phyloP scores from a whole-genome alignment of 2,797 vertebrate genomes.

The Microtus obscurus region DNA sequence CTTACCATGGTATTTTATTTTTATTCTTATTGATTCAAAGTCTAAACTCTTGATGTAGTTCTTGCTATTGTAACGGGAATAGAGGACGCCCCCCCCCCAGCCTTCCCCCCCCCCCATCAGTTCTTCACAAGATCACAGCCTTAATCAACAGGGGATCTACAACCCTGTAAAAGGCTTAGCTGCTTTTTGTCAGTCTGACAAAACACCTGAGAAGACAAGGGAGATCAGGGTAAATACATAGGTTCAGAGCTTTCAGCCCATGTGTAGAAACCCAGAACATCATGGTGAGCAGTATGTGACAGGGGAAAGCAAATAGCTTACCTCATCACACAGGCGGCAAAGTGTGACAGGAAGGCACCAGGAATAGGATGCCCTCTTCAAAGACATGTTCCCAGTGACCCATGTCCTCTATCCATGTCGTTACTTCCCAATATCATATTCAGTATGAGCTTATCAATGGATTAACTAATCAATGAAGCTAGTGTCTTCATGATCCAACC shows the following conservation, averaged over 20 bases:
- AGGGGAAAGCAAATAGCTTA: too few relatives aligned
- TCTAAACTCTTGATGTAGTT: not conserved
- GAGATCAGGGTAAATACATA: not conserved
- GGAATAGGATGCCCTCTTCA: not conserved
- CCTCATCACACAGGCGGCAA: not conserved
- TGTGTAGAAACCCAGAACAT: not conserved
- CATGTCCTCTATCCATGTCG: not conserved
- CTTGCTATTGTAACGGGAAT: not conserved
- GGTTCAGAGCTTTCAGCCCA: not conserved
- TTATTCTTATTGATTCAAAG: not conserved
- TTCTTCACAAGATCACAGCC: not conserved
- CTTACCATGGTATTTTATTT: not conserved
- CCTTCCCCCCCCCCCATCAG: too few relatives aligned
- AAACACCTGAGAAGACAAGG: not conserved
- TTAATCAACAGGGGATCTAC: not conserved
- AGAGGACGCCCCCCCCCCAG: not conserved
- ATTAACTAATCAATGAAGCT: not conserved
- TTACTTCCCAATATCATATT: not conserved
- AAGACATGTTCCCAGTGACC: not conserved
- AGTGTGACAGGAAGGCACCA: not conserved
- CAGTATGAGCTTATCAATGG: not conserved
- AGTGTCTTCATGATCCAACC: not conserved
- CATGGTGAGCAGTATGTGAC: not conserved
- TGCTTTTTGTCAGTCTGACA: not conserved
- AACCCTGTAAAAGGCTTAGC: not conserved